Conservation (phyloP, 1,140 invertebrate genomes). For the Drosophila repletoides region DNA sequence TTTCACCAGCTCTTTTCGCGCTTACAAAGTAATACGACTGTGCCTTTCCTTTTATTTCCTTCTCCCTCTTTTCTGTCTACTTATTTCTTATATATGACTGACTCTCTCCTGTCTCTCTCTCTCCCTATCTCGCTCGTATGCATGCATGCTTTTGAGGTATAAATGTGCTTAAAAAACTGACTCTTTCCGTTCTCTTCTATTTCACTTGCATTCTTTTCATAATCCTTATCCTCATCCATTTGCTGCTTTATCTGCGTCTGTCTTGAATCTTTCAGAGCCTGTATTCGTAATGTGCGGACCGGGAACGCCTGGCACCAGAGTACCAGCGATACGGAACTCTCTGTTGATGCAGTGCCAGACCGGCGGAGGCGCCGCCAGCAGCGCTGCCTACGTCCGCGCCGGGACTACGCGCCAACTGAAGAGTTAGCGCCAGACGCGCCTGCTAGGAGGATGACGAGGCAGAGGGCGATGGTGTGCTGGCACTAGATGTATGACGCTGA, state of each 20-base stretch:
- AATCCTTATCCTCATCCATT: neutral
- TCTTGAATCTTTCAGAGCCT: constrained; percentile 53
- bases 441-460: constrained; percentile 77
- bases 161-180: neutral
- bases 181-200: neutral
- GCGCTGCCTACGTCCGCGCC: constrained; percentile 59
- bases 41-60: neutral
- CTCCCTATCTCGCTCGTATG: neutral
- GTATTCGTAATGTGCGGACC: constrained; percentile 76
- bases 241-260: neutral
- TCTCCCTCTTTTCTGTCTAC: no score
- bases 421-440: constrained; percentile 65
- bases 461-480: constrained; percentile 67
- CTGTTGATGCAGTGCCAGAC: constrained; percentile 51
- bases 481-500: constrained; percentile 62
- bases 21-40: no score
- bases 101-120: neutral
- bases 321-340: constrained; percentile 77
- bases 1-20: no score
- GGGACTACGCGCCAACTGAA: constrained; percentile 78
- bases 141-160: constrained; percentile 15
- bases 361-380: constrained; percentile 22
- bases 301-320: constrained; percentile 74
- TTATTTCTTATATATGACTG: no score
- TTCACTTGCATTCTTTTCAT: neutral